Evolutionary conservation across 92 coral and sea anemone species (phyloP), one percentile per base, ranked within the genome.

Genomic region (Phenganax marumi): DNA sequence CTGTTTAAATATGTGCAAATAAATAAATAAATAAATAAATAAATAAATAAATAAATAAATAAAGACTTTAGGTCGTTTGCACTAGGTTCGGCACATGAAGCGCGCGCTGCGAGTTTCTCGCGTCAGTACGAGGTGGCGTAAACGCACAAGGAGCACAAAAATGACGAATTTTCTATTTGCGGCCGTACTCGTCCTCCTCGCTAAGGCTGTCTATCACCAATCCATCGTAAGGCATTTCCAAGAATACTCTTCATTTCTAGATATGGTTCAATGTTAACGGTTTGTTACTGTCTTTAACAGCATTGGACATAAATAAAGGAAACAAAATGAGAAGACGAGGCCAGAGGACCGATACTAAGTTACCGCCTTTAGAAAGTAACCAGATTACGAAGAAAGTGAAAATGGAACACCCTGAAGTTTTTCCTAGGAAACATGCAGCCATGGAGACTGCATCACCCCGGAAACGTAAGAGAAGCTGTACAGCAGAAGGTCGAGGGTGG

Each of bases 261-360:
- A 10, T 68, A 46, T 18, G 18, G 73, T 68, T 8, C 7, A 10
- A 24, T 47, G n/a, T 72, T 48, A 9, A 26, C 23, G 53, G 2
- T 70, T 53, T 13, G 7, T 6, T 8, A 16, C 47, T 6, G 0
- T 33, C 5, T 33, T 33, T 33, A 33, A 33, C 43, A 33, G 43
- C 43, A 33, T 33, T 33, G 2, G 5, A 49, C 72, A 25, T 25
- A 66, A 12, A 25, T 19, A 66, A 66, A 66, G 14, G 63, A 72
- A 63, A 21, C 83, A 63, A 78, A 3, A 78, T 78, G 83, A 78
- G 83, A 63, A 55, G 73, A 61, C 61, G 83, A 78, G 83, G 54
- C 53, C 83, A 78, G 19, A 78, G 68, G 83, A 78, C 58, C 13
- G 83, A 78, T 63, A 72, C 72, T 17, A 77, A 76, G 61, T 50